phyloP scores from a whole-genome alignment of 1,140 invertebrate genomes.

The Agraylea sexmaculata region DNA sequence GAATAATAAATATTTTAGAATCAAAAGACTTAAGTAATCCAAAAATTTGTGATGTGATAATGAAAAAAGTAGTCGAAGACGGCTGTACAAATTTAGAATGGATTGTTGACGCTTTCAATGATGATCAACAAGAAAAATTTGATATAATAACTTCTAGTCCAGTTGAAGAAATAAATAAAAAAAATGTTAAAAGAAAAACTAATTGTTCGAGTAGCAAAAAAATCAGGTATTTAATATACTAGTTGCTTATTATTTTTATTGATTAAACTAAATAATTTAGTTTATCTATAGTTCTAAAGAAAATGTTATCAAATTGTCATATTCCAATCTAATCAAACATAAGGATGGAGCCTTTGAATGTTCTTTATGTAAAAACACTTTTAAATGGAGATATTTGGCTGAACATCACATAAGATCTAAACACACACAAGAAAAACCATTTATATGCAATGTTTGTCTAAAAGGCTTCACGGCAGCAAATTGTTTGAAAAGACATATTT shows the following conservation, averaged over 20 bases:
- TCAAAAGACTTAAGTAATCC: not conserved
- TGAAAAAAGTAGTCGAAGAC: slow-evolving; percentile 6
- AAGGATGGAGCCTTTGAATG: slow-evolving; percentile 10
- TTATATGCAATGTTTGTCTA: slow-evolving; percentile 10
- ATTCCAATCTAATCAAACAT: slow-evolving; percentile 3
- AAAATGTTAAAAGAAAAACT: not conserved
- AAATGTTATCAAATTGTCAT: slow-evolving; percentile 9
- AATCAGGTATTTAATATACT: not conserved
- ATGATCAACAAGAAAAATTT: slow-evolving; percentile 3
- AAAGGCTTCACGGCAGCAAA: slow-evolving; percentile 14
- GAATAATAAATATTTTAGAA: not conserved
- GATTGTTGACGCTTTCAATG: slow-evolving; percentile 14
- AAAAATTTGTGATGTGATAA: not conserved
- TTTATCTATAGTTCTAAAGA: slow-evolving; percentile 13
- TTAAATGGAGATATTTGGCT: slow-evolving; percentile 11
- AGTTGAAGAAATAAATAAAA: slow-evolving; percentile 1
- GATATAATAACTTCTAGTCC: not conserved
- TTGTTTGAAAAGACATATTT: slow-evolving; percentile 16
- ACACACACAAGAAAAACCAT: slow-evolving; percentile 19
- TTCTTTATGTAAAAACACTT: slow-evolving; percentile 11
- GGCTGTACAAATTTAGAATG: slow-evolving; percentile 18
- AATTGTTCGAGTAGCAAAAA: not conserved
- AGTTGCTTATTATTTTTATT: not conserved
- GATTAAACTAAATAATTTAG: slow-evolving; percentile 4
- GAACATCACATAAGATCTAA: slow-evolving; percentile 14